Evolutionary conservation across 1,140 invertebrate species (phyloP), one percentile per base, ranked within the genome.

Genomic region (Riptortus pedestris): DNA sequence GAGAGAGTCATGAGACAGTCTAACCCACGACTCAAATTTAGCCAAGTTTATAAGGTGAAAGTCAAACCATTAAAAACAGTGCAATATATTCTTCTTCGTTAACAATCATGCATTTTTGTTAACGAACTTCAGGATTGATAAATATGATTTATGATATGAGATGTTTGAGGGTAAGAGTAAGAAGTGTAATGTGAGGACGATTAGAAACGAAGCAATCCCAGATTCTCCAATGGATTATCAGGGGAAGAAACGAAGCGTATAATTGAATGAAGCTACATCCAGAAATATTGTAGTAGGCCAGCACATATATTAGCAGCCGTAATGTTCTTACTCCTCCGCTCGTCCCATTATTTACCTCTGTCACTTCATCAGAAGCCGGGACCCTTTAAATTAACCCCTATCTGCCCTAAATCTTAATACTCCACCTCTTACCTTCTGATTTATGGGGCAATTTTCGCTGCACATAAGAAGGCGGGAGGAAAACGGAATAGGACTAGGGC

Each of bases 201-300:
- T 47, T 22, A 9, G 45, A 22, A 18, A 18, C 3, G 45, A 22
- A 20, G 45, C 18, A 20, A 20, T 20, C 45, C 45, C 7, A 1
- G 1, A 22, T 20, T n/a, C n/a, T n/a, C n/a, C n/a, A 12, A 22
- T 20, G 45, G 45, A 47, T 47, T 47, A 47, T 47, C 45, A 47
- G 22, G 45, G 45, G 2, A 12, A 22, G 45, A 47, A 47, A 47
- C 45, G 45, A 47, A 47, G 2, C 45, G 45, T 47, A 47, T 47
- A 47, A 47, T 47, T 47, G 45, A 47, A 47, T 47, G 45, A 47
- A 47, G 45, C 45, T 3, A 47, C 45, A 47, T 47, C 45, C 45
- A 47, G 45, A 47, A 47, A 47, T 47, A 47, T 47, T 47, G 45
- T 47, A n/a, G 3, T 22, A n/a, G n/a, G 22, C 1, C 45, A 22